Percentiles rank a stretch among this genome's conserved stretches.
Evolutionary conservation across 2,888 invertebrate genomes (phyloP).

Genomic region (Drosophila rellima): DNA sequence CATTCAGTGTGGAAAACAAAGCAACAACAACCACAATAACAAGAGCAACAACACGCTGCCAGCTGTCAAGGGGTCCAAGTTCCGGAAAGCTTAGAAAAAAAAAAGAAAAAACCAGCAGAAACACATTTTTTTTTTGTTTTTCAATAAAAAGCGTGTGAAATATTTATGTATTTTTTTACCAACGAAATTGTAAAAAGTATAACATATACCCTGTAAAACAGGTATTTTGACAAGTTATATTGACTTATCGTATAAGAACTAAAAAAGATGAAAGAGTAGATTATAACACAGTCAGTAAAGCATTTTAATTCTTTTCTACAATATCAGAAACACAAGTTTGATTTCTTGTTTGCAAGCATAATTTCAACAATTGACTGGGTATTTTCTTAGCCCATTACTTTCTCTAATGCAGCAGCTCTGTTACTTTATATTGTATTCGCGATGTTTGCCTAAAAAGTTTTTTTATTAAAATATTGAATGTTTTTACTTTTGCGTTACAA

Average conservation of each 20-base stretch:
- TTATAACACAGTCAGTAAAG: too few relatives aligned
- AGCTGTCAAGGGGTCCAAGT: slow-evolving; percentile 12
- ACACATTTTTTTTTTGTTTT: slow-evolving; percentile 31
- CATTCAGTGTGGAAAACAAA: slow-evolving; percentile 51
- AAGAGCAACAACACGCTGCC: slow-evolving; percentile 20
- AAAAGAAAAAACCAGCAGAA: slow-evolving; percentile 29
- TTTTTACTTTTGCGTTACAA: slow-evolving; percentile 35
- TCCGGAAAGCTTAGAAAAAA: slow-evolving; percentile 33
- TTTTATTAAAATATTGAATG: slow-evolving; percentile 56
- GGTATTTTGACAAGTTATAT: not conserved
- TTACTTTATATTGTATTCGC: slow-evolving; percentile 17
- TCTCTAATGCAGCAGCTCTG: not conserved
- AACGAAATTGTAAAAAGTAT: slow-evolving; percentile 10
- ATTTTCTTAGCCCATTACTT: not conserved
- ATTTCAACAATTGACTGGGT: slow-evolving; percentile 1
- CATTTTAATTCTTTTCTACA: too few relatives aligned
- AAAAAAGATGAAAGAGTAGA: too few relatives aligned
- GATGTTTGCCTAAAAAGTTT: slow-evolving; percentile 36
- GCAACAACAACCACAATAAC: slow-evolving; percentile 44
- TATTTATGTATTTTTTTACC: slow-evolving; percentile 48
- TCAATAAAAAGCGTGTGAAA: slow-evolving; percentile 56
- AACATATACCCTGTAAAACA: not conserved
- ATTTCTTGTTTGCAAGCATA: too few relatives aligned
- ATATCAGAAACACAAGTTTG: too few relatives aligned
- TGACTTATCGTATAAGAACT: not conserved